Percentiles rank a stretch among this genome's conserved stretches.
These are phyloP conservation scores for Schlechtendalia chinensis DNA, from an alignment of 1,140 invertebrate species.

Conservation along the genomic window DNA sequence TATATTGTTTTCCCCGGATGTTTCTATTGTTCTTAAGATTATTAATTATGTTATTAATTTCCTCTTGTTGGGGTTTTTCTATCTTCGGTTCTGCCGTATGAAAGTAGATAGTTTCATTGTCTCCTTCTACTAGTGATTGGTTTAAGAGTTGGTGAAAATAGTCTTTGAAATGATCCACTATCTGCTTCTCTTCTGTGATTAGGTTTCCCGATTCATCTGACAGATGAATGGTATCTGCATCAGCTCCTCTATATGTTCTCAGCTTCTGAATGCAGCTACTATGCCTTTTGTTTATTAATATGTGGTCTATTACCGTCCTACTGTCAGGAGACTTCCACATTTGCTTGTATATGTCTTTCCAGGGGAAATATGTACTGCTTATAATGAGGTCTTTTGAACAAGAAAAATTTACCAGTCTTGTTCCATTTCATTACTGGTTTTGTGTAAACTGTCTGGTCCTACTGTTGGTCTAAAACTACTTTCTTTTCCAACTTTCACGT, in stretches of 20 bases:
- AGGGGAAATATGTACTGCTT: constrained; percentile 51
- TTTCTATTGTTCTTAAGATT: too few relatives aligned
- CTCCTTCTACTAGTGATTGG: not conserved
- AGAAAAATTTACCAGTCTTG: constrained; percentile 51
- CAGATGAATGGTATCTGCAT: not conserved
- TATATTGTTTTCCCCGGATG: too few relatives aligned
- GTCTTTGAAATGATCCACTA: constrained; percentile 28
- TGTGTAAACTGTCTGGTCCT: constrained; percentile 55
- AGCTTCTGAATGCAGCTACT: too few relatives aligned
- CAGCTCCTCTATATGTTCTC: not conserved
- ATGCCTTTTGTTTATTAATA: too few relatives aligned
- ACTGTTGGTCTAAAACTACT: constrained; percentile 52
- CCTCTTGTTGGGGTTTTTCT: not conserved
- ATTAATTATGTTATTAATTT: too few relatives aligned
- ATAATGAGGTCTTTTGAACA: constrained; percentile 50
- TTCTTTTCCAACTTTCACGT: too few relatives aligned
- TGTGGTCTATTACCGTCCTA: not conserved
- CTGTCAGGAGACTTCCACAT: constrained; percentile 52
- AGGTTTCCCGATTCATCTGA: not conserved
- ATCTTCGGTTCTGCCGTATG: constrained; percentile 3
- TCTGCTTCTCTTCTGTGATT: too few relatives aligned
- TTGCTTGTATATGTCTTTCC: constrained; percentile 53
- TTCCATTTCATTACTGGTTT: constrained; percentile 51
- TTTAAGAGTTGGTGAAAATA: constrained; percentile 11
- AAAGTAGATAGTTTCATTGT: not conserved